These are phyloP conservation scores for Acleris emargana DNA, from an alignment of 2,888 invertebrate genomes.

Conservation along the genomic window DNA sequence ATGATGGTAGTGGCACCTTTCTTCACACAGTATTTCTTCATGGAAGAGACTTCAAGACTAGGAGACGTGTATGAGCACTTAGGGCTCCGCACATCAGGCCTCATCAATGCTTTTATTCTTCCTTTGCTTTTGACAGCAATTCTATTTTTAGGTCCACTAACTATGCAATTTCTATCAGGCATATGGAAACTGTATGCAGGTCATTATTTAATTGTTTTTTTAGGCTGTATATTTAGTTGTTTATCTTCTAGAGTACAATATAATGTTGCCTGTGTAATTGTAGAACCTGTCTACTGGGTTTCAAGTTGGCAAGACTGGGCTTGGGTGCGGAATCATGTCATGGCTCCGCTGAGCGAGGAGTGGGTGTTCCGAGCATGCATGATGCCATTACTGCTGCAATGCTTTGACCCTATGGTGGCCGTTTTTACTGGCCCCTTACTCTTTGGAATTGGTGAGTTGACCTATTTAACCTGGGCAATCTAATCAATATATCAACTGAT, in stretches of 20 bases:
- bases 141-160: slow-evolving; percentile 92
- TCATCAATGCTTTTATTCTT: slow-evolving; percentile 88
- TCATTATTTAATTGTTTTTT: slow-evolving; percentile 53
- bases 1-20: slow-evolving; percentile 92
- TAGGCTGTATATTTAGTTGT: too few relatives aligned
- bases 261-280: slow-evolving; percentile 30
- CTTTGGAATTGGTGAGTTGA: slow-evolving; percentile 91
- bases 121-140: slow-evolving; percentile 91
- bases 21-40: slow-evolving; percentile 89
- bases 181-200: slow-evolving; percentile 87
- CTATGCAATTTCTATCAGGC: slow-evolving; percentile 88
- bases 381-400: slow-evolving; percentile 94
- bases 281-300: slow-evolving; percentile 89
- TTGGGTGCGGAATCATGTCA: slow-evolving; percentile 94
- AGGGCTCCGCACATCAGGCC: slow-evolving; percentile 89
- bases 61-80: slow-evolving; percentile 87
- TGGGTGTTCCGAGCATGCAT: slow-evolving; percentile 98
- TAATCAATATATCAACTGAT: neutral
- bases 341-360: slow-evolving; percentile 97
- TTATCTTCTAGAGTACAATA: too few relatives aligned
- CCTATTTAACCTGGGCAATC: neutral
- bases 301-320: slow-evolving; percentile 88
- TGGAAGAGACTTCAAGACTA: slow-evolving; percentile 84
- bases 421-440: slow-evolving; percentile 94
- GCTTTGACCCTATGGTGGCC: slow-evolving; percentile 88